Percentiles rank a stretch among this genome's conserved stretches.
Evolutionary conservation across 2,888 invertebrate genomes (phyloP).

Genomic region (Anticlea derivata): DNA sequence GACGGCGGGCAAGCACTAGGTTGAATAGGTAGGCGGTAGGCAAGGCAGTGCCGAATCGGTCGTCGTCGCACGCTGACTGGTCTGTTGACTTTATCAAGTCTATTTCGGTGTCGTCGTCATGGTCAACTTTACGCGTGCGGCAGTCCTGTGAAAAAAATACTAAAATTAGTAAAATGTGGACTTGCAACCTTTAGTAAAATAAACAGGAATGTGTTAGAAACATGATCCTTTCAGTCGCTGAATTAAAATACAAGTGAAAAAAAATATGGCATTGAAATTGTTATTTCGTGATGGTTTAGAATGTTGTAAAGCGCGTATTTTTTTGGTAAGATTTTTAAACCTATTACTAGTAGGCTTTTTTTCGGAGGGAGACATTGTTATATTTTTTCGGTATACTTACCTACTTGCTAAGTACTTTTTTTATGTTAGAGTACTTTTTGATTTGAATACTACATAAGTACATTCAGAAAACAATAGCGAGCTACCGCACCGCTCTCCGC

Average conservation of each 20-base stretch:
- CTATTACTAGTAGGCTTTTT: too few species aligned
- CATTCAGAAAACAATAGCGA: neutral
- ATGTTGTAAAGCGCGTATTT: conserved; percentile 56
- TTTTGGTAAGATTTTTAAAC: conserved; percentile 58
- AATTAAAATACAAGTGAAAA: neutral
- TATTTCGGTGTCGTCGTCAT: conserved; percentile 13
- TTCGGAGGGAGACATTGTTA: too few species aligned
- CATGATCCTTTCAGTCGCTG: too few species aligned
- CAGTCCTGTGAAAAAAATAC: too few species aligned
- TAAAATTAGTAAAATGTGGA: too few species aligned
- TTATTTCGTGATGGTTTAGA: conserved; percentile 51
- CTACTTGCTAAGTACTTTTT: neutral
- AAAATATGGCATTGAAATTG: conserved; percentile 50
- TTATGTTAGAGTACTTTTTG: too few species aligned
- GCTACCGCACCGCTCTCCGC: neutral
- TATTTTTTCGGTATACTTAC: too few species aligned
- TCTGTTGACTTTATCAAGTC: neutral
- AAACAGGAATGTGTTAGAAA: too few species aligned
- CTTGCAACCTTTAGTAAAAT: too few species aligned
- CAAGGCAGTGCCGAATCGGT: conserved; percentile 1
- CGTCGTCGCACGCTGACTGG: conserved; percentile 20
- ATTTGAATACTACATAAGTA: too few species aligned
- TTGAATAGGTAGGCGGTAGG: too few species aligned
- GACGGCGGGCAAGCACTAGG: too few species aligned
- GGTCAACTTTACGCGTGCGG: conserved; percentile 7